A percentile compares a stretch with the other conserved stretches of the same genome.
These are phyloP conservation scores for Heliopora coerulea DNA, from an alignment of 92 coral and sea anemone species.

Conservation along the genomic window DNA sequence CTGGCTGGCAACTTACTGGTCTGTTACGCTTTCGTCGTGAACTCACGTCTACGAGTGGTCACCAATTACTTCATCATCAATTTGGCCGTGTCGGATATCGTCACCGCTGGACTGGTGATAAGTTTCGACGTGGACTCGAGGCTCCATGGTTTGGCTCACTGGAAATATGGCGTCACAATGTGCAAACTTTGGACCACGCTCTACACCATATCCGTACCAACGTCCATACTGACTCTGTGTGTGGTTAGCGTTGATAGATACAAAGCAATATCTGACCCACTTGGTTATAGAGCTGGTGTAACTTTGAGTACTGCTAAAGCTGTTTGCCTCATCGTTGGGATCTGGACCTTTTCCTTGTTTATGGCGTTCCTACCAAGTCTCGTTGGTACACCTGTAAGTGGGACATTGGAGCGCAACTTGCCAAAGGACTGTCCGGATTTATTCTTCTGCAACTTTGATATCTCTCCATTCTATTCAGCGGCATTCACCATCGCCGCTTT, in stretches of 20 bases:
- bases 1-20: slow-evolving; percentile 18
- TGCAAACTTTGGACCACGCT: slow-evolving; percentile 5
- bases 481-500: neutral
- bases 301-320: slow-evolving; percentile 13
- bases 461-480: slow-evolving; percentile 27
- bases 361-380: slow-evolving; percentile 9
- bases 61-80: slow-evolving; percentile 32
- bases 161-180: slow-evolving; percentile 7
- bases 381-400: slow-evolving; percentile 12
- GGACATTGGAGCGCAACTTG: neutral
- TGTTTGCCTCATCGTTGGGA: neutral
- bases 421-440: slow-evolving; percentile 14
- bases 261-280: slow-evolving; percentile 14
- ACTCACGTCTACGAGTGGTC: slow-evolving; percentile 7
- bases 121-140: slow-evolving; percentile 14
- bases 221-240: slow-evolving; percentile 21
- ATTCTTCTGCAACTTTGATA: slow-evolving; percentile 6
- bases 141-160: neutral
- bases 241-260: slow-evolving; percentile 21
- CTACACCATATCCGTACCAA: slow-evolving; percentile 19
- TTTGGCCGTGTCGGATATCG: slow-evolving; percentile 11
- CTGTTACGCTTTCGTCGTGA: slow-evolving; percentile 6
- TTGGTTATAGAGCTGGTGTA: slow-evolving; percentile 14
- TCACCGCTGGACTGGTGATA: slow-evolving; percentile 22
- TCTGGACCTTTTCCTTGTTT: neutral